Conservation (phyloP, 2,797 vertebrate genomes). For the Epinephelus malabaricus region DNA sequence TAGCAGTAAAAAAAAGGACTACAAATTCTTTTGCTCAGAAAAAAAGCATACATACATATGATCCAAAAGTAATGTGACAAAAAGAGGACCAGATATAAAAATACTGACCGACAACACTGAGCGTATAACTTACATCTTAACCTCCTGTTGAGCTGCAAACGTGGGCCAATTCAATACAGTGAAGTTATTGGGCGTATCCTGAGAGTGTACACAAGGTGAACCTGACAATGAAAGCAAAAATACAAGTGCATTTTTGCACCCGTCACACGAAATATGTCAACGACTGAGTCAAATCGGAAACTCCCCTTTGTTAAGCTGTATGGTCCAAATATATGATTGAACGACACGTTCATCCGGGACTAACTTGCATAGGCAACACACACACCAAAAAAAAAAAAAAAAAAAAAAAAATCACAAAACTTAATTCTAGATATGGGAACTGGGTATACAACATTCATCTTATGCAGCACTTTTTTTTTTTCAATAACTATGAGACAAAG, state of each 20-base stretch:
- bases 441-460: constrained; percentile 36
- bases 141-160: constrained; percentile 50
- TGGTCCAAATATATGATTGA: constrained; percentile 16
- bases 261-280: constrained; percentile 79
- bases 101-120: constrained; percentile 70
- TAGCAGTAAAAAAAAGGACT: constrained; percentile 42
- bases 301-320: constrained; percentile 28
- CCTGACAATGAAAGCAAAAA: constrained; percentile 52
- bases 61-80: constrained; percentile 58
- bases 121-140: constrained; percentile 54
- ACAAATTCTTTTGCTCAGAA: constrained; percentile 45
- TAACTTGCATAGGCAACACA: constrained; percentile 92
- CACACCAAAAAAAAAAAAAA: no score
- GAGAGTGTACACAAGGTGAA: constrained; percentile 70
- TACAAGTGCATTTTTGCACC: constrained; percentile 76
- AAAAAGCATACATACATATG: constrained; percentile 53
- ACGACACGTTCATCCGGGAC: constrained; percentile 70
- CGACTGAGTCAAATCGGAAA: constrained; percentile 87
- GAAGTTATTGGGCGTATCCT: constrained; percentile 72
- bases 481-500: constrained; percentile 44
- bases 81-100: constrained; percentile 55
- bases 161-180: constrained; percentile 57
- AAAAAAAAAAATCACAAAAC: constrained; percentile 21
- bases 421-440: constrained; percentile 21
- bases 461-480: constrained; percentile 53